Percentiles rank a stretch among this genome's conserved stretches.
These are phyloP conservation scores for Catotricha subobsoleta DNA, from an alignment of 2,888 invertebrate species.

Conservation along the genomic window DNA sequence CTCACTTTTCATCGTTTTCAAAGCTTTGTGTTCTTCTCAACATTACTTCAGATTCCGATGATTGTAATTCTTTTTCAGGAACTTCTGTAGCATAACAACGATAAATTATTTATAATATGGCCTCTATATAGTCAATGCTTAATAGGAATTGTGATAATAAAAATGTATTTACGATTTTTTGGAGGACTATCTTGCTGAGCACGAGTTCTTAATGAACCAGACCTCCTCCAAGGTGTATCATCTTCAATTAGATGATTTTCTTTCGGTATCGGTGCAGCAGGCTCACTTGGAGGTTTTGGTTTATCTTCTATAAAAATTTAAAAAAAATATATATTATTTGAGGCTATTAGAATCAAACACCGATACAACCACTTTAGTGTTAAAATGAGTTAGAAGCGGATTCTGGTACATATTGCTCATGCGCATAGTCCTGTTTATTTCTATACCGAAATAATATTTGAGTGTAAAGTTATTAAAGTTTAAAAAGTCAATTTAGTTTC, in stretches of 20 bases:
- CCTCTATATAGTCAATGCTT: too few relatives aligned
- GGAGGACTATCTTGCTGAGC: conserved; percentile 34
- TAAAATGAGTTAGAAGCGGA: too few relatives aligned
- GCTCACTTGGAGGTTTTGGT: conserved; percentile 18
- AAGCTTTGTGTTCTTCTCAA: conserved; percentile 72
- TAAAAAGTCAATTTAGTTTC: too few relatives aligned
- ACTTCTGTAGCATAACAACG: conserved; percentile 25
- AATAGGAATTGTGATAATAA: conserved; percentile 17
- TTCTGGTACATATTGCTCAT: too few relatives aligned
- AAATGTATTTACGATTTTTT: conserved; percentile 31
- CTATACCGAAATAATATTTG: too few relatives aligned
- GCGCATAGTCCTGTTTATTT: too few relatives aligned
- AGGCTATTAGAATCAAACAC: too few relatives aligned
- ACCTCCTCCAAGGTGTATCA: conserved; percentile 47
- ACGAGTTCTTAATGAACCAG: conserved; percentile 31
- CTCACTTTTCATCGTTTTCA: conserved; percentile 77
- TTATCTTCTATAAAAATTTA: conserved; percentile 12
- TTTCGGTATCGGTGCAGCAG: conserved; percentile 32
- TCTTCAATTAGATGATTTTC: conserved; percentile 33
- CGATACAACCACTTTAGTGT: too few relatives aligned
- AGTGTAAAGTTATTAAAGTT: too few relatives aligned
- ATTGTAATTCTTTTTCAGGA: conserved; percentile 33
- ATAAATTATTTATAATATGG: conserved; percentile 15
- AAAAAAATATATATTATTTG: too few relatives aligned
- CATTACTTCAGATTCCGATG: conserved; percentile 42